Evolutionary conservation across 2,888 invertebrate species (phyloP), one percentile per base, ranked within the genome.

Genomic region (Hypomecis punctinalis): DNA sequence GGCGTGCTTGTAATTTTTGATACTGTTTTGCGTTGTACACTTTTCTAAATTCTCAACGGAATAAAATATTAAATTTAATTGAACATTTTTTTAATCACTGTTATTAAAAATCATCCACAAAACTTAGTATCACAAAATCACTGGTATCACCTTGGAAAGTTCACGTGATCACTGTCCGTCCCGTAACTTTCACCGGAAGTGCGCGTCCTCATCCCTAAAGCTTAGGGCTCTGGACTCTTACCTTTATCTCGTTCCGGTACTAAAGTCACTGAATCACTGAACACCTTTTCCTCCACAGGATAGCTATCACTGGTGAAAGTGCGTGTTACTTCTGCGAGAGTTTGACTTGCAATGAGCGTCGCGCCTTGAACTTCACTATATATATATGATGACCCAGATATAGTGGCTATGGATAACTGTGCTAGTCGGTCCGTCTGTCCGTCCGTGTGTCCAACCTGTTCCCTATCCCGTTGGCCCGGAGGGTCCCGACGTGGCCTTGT

Each of bases 361-460:
- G 94, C 94, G 95, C 96, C 96, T 96, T 96, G 96, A 96, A 96
- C 96, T 96, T 96, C 95, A 93, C 93, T 94, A 94, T 96, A 95
- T 96, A 96, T 96, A 96, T 96, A 96, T 91, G 90, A 90, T 96
- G 96, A 96, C 96, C 96, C 95, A 96, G 95, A 95, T 96, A 88
- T 85, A 75, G 94, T 94, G 94, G 84, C 80, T 77, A 78, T 82
- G 79, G 84, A 79, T 92, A 91, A 91, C 91, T 92, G 91, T 91
- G 90, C 86, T 88, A 86, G 85, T 85, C 78, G 82, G 84, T 81
- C 81, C 75, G 80, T 80, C 81, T 79, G 83, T 79, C 81, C 79
- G 83, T 79, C 81, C 79, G 78, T 81, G 76, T 78, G 83, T 80
- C 81, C 85, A 82, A 88, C 86, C 85, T 83, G 88, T 83, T 82